These are phyloP conservation scores for Peromyscus melanophrys DNA, from an alignment of 2,797 vertebrate species.

Conservation along the genomic window DNA sequence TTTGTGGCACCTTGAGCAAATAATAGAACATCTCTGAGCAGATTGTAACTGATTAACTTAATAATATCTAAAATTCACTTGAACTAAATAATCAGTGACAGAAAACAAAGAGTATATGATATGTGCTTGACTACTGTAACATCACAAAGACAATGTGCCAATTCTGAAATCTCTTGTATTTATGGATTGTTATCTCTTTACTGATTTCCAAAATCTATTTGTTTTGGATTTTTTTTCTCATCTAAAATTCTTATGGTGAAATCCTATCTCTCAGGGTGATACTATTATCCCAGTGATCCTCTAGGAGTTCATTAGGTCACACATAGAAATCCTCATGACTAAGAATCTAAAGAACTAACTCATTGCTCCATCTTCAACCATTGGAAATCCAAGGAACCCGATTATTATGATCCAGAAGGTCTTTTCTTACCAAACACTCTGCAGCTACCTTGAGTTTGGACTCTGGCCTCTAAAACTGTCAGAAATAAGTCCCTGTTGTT, in stretches of 20 bases:
- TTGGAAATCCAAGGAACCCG: not conserved
- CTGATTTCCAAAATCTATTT: not conserved
- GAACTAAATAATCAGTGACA: not conserved
- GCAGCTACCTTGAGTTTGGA: not conserved
- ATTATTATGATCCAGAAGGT: not conserved
- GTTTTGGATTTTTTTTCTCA: not conserved
- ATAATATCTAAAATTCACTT: slow-evolving; percentile 5
- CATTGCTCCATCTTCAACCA: not conserved
- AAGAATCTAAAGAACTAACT: not conserved
- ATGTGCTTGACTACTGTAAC: not conserved
- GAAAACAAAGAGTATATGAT: not conserved
- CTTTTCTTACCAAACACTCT: not conserved
- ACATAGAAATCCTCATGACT: not conserved
- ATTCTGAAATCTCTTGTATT: slow-evolving; percentile 9
- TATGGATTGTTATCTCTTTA: not conserved
- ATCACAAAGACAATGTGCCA: not conserved
- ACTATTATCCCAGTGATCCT: not conserved
- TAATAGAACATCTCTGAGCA: not conserved
- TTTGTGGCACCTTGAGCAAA: not conserved
- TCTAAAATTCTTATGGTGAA: not conserved
- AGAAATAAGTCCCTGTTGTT: not conserved
- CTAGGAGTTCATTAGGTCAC: not conserved
- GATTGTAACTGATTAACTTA: not conserved
- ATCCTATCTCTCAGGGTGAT: not conserved
- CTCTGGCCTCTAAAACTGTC: not conserved